Evolutionary conservation across 2,113 vertebrate genomes (phyloP), one percentile per base, ranked within the genome.

Genomic region (Danionella cerebrum): DNA sequence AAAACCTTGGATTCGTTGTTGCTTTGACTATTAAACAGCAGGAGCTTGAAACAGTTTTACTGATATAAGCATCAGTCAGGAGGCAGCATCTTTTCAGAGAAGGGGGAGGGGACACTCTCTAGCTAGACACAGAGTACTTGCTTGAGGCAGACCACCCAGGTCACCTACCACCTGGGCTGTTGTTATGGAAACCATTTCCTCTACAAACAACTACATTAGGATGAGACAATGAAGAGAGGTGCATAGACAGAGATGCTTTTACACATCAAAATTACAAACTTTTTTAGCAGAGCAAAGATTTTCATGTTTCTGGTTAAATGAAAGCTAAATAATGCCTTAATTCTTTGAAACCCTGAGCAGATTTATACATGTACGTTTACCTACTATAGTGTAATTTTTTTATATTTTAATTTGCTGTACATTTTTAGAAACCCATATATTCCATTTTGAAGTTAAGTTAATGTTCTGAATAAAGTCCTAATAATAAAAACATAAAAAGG

Each of bases 161-260:
- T 50, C 58, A 69, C 67, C 53, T 69, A 52, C 67, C 66, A 52
- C 70, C 41, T 65, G 38, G 58, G 42, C 35, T 7, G 74, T 47
- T 54, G 62, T 55, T 39, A 60, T 68, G 41, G 53, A 44, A 76
- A 72, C 74, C 70, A 35, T 35, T 41, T 70, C 52, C 39, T 48
- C 42, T 35, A 11, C 44, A 64, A 47, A 58, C 62, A 47, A 48
- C 55, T 25, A 39, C 31, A 25, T 39, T 47, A 52, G 70, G 58
- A 51, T 73, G 58, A 69, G 41, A 51, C 2, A 10, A 69, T 12
- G 51, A 41, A 45, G 51, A 42, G 27, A 60, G 25, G 39, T 44
- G 14, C 29, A 60, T 21, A 12, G 58, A 16, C 25, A 27, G 39
- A 45, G 45, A 60, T 13, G 59, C 59, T 48, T n/a, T 35, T 16